Conservation (phyloP, 2,888 invertebrate species). For the Ectemnius cavifrons region DNA sequence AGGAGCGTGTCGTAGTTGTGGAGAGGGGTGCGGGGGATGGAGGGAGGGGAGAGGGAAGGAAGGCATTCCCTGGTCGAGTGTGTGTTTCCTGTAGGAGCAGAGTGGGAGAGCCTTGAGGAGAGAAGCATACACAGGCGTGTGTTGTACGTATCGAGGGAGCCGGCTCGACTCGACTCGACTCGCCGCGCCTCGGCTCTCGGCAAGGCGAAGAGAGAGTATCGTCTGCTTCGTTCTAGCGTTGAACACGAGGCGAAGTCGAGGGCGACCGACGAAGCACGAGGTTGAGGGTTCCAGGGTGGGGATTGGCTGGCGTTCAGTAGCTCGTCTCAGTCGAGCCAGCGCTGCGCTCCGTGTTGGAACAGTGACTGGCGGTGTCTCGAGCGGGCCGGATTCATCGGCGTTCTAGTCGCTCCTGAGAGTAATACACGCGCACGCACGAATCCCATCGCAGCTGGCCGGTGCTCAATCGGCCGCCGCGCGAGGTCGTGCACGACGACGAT, state of each 20-base stretch:
- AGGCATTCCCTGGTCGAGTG: slow-evolving; percentile 30
- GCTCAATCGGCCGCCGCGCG: slow-evolving; percentile 9
- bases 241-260: slow-evolving; percentile 59
- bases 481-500: not conserved
- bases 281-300: slow-evolving; percentile 41
- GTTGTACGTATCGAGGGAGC: not conserved
- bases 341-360: slow-evolving; percentile 70
- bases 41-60: not conserved
- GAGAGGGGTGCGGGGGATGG: not conserved
- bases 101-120: slow-evolving; percentile 18
- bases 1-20: not conserved
- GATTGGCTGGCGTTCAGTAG: slow-evolving; percentile 57
- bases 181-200: not conserved
- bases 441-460: slow-evolving; percentile 35
- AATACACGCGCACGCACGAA: slow-evolving; percentile 50
- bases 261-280: slow-evolving; percentile 55
- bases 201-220: not conserved
- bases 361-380: slow-evolving; percentile 61
- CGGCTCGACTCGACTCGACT: not conserved
- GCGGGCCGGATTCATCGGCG: slow-evolving; percentile 37
- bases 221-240: slow-evolving; percentile 9
- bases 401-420: slow-evolving; percentile 36
- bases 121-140: not conserved
- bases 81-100: slow-evolving; percentile 49
- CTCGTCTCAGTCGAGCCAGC: slow-evolving; percentile 73